phyloP scores from a whole-genome alignment of 2,797 vertebrate genomes.

The Tamandua tetradactyla region DNA sequence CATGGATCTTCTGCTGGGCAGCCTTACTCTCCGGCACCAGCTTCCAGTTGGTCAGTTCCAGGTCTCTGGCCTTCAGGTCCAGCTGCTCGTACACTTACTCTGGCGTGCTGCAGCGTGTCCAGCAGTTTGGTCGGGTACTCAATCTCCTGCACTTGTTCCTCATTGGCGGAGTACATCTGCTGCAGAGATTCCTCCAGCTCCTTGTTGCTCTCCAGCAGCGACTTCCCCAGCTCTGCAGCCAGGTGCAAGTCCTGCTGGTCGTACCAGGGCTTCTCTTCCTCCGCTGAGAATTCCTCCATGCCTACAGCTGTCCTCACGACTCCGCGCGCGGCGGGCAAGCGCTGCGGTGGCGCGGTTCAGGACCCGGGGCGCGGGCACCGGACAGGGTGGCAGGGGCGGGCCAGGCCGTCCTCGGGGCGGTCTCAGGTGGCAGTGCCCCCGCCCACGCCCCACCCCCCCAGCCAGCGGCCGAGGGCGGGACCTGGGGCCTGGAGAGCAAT shows the following conservation, averaged over 20 bases:
- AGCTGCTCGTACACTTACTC: slow-evolving; percentile 98
- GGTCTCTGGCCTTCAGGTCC: slow-evolving; percentile 94
- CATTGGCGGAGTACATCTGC: slow-evolving; percentile 98
- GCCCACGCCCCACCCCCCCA: too few species aligned
- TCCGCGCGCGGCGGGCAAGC: too few species aligned
- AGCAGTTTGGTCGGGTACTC: slow-evolving; percentile 98
- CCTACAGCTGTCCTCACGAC: too few species aligned
- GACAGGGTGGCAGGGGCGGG: too few species aligned
- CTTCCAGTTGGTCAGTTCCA: slow-evolving; percentile 96
- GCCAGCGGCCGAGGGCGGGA: too few species aligned
- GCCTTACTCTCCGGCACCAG: slow-evolving; percentile 96
- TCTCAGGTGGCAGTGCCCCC: too few species aligned
- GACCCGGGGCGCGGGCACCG: too few species aligned
- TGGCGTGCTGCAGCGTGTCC: slow-evolving; percentile 95
- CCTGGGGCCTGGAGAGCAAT: too few species aligned
- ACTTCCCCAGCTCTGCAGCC: slow-evolving; percentile 97
- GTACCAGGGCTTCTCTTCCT: too few species aligned
- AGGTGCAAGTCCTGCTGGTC: slow-evolving; percentile 98
- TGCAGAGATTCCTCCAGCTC: slow-evolving; percentile 98
- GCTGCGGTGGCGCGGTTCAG: too few species aligned
- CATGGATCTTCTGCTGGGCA: slow-evolving; percentile 97
- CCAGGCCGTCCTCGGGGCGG: too few species aligned
- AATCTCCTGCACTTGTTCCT: slow-evolving; percentile 98
- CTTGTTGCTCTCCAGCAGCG: slow-evolving; percentile 97
- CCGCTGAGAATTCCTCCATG: too few species aligned